Evolutionary conservation across 2,113 vertebrate species (phyloP), one percentile per base, ranked within the genome.

Genomic region (Aphyosemion australe): DNA sequence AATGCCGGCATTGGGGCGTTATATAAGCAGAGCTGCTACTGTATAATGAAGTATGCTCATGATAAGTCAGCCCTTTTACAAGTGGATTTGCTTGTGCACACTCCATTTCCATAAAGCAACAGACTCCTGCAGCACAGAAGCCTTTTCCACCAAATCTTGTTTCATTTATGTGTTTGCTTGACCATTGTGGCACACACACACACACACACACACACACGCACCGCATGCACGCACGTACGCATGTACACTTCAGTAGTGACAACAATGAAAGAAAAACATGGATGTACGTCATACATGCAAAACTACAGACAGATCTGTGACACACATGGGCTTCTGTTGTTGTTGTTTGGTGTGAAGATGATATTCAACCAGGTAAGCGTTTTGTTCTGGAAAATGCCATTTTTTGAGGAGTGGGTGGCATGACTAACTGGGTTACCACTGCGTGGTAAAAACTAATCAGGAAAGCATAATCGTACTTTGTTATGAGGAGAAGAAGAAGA

Each of bases 381-480:
- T 84, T 79, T 78, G 72, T 80, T 76, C 50, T 81, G 80, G 66
- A 76, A 80, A 78, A 64, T 74, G 63, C 74, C 46, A 65, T 43
- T 54, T n/a, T 76, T 84, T 71, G 68, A 73, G 53, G 69, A 72
- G 82, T 76, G 69, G 79, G 71, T 80, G 76, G 62, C 63, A 78
- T 83, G 80, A 82, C 82, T 87, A 81, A 87, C 67, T 86, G 78
- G 80, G 80, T 89, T 84, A 88, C 64, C 76, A 86, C 64, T 78
- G 60, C 76, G 65, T 42, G 69, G 69, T 69, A 64, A 84, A 87
- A 79, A 72, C 82, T 64, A 75, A 87, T 78, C 69, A 88, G 74
- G 75, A 84, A 79, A 74, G 74, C 83, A 83, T 82, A 84, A 76
- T 76, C 76, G 80, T 84, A 83, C 75, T 81, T 76, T 84, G 67